phyloP scores from a whole-genome alignment of 2,888 invertebrate genomes.

The Drosophila algonquin region DNA sequence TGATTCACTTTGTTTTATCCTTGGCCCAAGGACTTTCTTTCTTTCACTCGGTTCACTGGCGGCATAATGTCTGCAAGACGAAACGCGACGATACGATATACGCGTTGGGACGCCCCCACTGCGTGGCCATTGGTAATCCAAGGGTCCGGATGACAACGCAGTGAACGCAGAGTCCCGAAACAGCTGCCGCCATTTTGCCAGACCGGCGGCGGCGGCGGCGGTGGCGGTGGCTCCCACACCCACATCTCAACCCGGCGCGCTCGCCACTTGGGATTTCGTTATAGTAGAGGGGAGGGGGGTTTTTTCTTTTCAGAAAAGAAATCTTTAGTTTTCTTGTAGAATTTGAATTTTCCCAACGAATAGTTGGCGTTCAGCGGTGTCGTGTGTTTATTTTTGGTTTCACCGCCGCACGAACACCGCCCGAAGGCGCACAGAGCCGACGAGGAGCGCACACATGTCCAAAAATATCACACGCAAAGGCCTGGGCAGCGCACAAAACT shows the following conservation, averaged over 20 bases:
- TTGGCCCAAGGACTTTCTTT: constrained; percentile 37
- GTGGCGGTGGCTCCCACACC: constrained; percentile 19
- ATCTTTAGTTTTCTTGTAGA: constrained; percentile 22
- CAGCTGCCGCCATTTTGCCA: constrained; percentile 32
- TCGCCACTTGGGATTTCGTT: constrained; percentile 34
- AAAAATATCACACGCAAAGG: constrained; percentile 82
- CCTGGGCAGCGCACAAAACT: constrained; percentile 78
- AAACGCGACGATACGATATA: not conserved
- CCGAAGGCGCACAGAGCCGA: constrained; percentile 52
- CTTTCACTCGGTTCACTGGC: constrained; percentile 24
- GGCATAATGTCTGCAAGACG: constrained; percentile 34
- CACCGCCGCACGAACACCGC: constrained; percentile 63
- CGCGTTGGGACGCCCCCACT: constrained; percentile 32
- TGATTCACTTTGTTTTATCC: constrained; percentile 31
- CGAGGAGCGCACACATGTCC: constrained; percentile 72
- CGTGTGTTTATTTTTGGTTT: constrained; percentile 81
- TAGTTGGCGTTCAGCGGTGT: constrained; percentile 61
- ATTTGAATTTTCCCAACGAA: constrained; percentile 33
- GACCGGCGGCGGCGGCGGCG: constrained; percentile 6
- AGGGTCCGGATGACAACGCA: constrained; percentile 73
- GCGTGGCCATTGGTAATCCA: constrained; percentile 73
- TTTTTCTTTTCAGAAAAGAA: constrained; percentile 13
- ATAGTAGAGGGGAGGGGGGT: constrained; percentile 14
- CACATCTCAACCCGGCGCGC: constrained; percentile 14
- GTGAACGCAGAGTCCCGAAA: constrained; percentile 41